Evolutionary conservation across 1,140 invertebrate genomes (phyloP).

Genomic region (Colletes latitarsis): DNA sequence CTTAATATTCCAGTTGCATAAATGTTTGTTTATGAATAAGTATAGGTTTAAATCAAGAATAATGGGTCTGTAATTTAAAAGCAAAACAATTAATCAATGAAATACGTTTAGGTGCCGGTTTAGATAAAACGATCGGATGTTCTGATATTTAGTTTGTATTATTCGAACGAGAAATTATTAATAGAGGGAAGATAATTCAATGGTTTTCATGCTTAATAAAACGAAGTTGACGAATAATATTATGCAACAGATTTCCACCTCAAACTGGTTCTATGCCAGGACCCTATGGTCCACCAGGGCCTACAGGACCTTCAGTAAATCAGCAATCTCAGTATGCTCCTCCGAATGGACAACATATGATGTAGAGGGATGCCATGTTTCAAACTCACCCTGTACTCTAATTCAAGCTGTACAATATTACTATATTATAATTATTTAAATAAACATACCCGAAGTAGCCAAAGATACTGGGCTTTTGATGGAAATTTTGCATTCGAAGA

Average conservation of each 20-base stretch:
- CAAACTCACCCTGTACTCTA: conserved; percentile 66
- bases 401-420: conserved; percentile 72
- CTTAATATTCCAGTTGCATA: too few species aligned
- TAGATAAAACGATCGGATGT: too few species aligned
- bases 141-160: too few species aligned
- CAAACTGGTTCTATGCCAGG: conserved; percentile 60
- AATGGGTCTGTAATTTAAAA: too few species aligned
- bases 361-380: conserved; percentile 66
- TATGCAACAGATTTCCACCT: conserved; percentile 66
- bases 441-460: conserved; percentile 71
- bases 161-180: not conserved
- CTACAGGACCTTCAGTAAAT: conserved; percentile 61
- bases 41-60: too few species aligned
- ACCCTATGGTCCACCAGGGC: conserved; percentile 64
- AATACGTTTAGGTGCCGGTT: too few species aligned
- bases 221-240: conserved; percentile 25
- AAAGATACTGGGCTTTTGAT: conserved; percentile 70
- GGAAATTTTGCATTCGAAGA: conserved; percentile 55
- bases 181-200: not conserved
- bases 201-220: not conserved
- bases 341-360: conserved; percentile 73
- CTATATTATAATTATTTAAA: conserved; percentile 74
- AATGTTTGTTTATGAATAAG: too few species aligned
- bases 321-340: conserved; percentile 73
- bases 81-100: too few species aligned